Percentiles rank a stretch among this genome's conserved stretches.
These are phyloP conservation scores for Linnaemya vulpina DNA, from an alignment of 2,888 invertebrate species.

Conservation along the genomic window DNA sequence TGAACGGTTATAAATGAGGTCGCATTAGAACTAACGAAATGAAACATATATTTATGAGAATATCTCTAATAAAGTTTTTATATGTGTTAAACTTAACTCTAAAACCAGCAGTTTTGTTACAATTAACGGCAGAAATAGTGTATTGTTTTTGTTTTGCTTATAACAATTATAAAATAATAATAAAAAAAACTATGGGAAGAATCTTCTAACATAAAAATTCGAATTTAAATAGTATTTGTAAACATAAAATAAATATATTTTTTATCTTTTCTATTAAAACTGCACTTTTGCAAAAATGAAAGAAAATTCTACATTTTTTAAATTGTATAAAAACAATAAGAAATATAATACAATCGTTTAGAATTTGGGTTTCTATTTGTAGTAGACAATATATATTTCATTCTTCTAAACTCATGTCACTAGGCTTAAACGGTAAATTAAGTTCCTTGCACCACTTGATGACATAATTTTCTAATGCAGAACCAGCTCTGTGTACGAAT, in stretches of 20 bases:
- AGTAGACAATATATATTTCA: constrained; percentile 40
- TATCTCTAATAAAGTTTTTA: neutral
- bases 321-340: constrained; percentile 41
- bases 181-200: neutral
- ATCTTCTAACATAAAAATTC: constrained; percentile 14
- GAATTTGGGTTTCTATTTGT: constrained; percentile 26
- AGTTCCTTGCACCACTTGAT: constrained; percentile 88
- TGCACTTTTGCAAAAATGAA: neutral
- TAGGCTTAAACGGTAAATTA: constrained; percentile 84
- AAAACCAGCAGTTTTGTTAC: constrained; percentile 16
- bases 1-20: too few relatives aligned
- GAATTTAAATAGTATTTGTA: constrained; percentile 18
- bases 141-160: constrained; percentile 40
- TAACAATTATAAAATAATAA: constrained; percentile 16
- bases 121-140: constrained; percentile 39
- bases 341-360: constrained; percentile 69
- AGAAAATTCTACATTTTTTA: constrained; percentile 2
- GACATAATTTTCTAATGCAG: constrained; percentile 88
- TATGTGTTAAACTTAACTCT: constrained; percentile 36
- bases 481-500: constrained; percentile 87
- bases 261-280: neutral
- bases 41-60: too few relatives aligned
- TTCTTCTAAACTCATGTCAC: constrained; percentile 80
- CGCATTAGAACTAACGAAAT: too few relatives aligned
- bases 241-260: constrained; percentile 44